These are phyloP conservation scores for Homarus gammarus DNA, from an alignment of 2,888 invertebrate species.

Conservation along the genomic window DNA sequence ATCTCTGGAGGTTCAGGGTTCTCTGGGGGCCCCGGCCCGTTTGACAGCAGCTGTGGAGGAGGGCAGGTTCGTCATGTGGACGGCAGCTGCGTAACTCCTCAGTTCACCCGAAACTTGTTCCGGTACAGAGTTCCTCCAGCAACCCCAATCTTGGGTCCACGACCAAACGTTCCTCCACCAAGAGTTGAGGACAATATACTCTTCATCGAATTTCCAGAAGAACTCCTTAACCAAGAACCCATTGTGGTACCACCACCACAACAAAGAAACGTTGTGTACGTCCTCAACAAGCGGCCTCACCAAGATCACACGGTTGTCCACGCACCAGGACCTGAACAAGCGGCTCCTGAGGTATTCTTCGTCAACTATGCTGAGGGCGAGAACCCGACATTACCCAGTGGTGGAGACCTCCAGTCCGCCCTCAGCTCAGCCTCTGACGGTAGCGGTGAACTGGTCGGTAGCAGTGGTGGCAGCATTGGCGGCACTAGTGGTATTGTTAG, in stretches of 20 bases:
- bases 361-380: slow-evolving; percentile 49
- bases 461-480: background rate
- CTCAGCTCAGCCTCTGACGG: slow-evolving; percentile 40
- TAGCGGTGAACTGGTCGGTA: background rate
- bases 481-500: background rate
- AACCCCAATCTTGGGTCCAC: background rate
- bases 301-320: slow-evolving; percentile 35
- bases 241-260: slow-evolving; percentile 52
- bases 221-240: background rate
- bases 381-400: slow-evolving; percentile 47
- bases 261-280: slow-evolving; percentile 51
- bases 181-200: slow-evolving; percentile 17
- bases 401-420: slow-evolving; percentile 48
- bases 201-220: background rate
- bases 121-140: background rate
- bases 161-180: slow-evolving; percentile 14
- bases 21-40: background rate
- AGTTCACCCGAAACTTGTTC: slow-evolving; percentile 18
- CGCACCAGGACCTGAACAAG: slow-evolving; percentile 20
- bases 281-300: slow-evolving; percentile 45
- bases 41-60: background rate
- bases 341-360: slow-evolving; percentile 47
- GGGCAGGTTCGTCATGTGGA: slow-evolving; percentile 24
- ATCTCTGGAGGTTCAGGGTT: background rate
- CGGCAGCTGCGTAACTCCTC: slow-evolving; percentile 21